A percentile compares a stretch with the other conserved stretches of the same genome.
These are phyloP conservation scores for Metacarcinus magister DNA, from an alignment of 2,888 invertebrate species.

Conservation along the genomic window DNA sequence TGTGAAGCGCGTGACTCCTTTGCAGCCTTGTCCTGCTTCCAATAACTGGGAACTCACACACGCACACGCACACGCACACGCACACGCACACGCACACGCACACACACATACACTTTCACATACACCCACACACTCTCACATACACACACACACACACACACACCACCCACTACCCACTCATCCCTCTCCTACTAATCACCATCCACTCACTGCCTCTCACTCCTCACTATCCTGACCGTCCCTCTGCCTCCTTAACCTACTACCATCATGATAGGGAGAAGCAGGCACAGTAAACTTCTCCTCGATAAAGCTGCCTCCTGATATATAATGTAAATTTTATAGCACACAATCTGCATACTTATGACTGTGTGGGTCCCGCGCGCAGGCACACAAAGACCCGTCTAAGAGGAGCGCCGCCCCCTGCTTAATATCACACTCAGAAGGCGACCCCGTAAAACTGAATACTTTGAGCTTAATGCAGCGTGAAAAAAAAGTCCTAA, in stretches of 20 bases:
- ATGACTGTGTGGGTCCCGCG: conserved; percentile 36
- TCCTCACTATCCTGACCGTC: not conserved
- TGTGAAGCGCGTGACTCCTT: not conserved
- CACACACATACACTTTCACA: too few species aligned
- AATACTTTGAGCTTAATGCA: conserved; percentile 48
- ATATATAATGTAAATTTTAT: conserved; percentile 48
- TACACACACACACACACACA: too few species aligned
- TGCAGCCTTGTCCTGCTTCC: too few species aligned
- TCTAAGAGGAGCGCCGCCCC: conserved; percentile 1
- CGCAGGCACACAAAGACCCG: not conserved
- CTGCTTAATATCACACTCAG: conserved; percentile 15
- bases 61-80: too few species aligned
- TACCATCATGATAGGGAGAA: not conserved
- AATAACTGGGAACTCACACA: too few species aligned
- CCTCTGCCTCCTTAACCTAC: not conserved
- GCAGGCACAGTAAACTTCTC: not conserved
- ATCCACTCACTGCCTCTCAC: not conserved
- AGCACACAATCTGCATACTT: conserved; percentile 41
- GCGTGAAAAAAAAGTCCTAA: conserved; percentile 29
- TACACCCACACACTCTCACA: too few species aligned
- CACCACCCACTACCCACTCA: not conserved
- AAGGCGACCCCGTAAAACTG: conserved; percentile 32
- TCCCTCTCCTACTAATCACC: not conserved
- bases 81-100: too few species aligned
- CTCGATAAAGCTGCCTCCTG: conserved; percentile 21